A percentile compares a stretch with the other conserved stretches of the same genome.
Conservation (phyloP, 2,888 invertebrate genomes). For the Cosmia pyralina region DNA sequence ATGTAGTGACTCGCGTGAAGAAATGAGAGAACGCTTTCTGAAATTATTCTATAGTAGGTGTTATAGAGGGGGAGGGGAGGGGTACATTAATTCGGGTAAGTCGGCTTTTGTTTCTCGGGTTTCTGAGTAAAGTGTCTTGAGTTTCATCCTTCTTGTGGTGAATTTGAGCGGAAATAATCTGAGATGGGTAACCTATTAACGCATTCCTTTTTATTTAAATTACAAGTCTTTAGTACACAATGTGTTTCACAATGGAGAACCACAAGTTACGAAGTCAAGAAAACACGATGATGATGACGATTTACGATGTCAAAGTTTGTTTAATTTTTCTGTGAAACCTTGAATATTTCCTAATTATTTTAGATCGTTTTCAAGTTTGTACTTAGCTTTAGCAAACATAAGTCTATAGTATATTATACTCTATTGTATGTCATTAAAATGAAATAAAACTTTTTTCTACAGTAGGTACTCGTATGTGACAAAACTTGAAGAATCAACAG, state of each 20-base stretch:
- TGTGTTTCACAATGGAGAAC: not conserved
- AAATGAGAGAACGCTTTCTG: constrained; percentile 63
- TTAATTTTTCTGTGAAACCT: too few relatives aligned
- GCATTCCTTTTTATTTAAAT: not conserved
- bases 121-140: not conserved
- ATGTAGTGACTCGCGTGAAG: constrained; percentile 57
- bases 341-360: too few relatives aligned
- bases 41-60: constrained; percentile 53
- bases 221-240: not conserved
- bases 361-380: too few relatives aligned
- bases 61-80: not conserved
- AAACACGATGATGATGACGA: too few relatives aligned
- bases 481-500: constrained; percentile 28
- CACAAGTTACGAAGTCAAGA: too few relatives aligned
- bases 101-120: constrained; percentile 38
- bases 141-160: not conserved
- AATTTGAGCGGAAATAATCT: not conserved
- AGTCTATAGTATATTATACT: not conserved
- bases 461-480: too few relatives aligned
- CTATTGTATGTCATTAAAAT: not conserved
- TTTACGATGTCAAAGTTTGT: too few relatives aligned
- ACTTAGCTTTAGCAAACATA: too few relatives aligned
- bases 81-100: constrained; percentile 48
- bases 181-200: not conserved
- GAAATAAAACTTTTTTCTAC: not conserved